Percentiles rank a stretch among this genome's conserved stretches.
Evolutionary conservation across 2,113 vertebrate genomes (phyloP).

Genomic region (Uria lomvia): DNA sequence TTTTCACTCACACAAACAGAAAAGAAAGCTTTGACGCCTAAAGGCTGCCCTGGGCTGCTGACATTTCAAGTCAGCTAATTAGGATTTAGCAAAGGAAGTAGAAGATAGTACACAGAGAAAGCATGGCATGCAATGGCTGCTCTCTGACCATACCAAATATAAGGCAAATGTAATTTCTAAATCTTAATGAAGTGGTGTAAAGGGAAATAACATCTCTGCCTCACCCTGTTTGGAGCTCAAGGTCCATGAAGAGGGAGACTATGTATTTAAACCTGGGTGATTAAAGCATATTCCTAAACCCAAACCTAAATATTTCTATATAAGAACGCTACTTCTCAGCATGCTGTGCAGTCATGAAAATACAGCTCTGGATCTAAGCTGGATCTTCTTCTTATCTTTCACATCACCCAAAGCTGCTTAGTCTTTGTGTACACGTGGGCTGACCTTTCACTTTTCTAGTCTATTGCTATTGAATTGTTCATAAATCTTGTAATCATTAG

Average conservation of each 20-base stretch:
- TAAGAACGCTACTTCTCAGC: background rate
- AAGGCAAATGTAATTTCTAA: background rate
- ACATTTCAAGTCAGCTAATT: constrained; percentile 22
- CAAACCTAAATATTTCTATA: background rate
- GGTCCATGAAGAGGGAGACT: background rate
- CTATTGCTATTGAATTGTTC: constrained; percentile 23
- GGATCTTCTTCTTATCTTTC: background rate
- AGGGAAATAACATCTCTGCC: background rate
- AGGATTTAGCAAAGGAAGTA: constrained; percentile 12
- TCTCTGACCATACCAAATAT: background rate
- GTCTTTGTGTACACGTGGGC: background rate
- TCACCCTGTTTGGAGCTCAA: background rate
- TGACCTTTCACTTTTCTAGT: constrained; percentile 30
- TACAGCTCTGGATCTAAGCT: background rate
- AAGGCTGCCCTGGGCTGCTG: background rate
- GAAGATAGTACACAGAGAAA: background rate
- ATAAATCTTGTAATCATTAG: constrained; percentile 43
- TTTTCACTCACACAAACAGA: background rate
- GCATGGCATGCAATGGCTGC: background rate
- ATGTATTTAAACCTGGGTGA: background rate
- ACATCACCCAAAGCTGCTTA: constrained; percentile 21
- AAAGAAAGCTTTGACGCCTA: background rate
- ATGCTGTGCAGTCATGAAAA: background rate
- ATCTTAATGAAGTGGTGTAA: background rate
- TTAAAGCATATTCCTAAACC: background rate